Conservation (phyloP, 2,113 vertebrate genomes). For the Platichthys flesus region DNA sequence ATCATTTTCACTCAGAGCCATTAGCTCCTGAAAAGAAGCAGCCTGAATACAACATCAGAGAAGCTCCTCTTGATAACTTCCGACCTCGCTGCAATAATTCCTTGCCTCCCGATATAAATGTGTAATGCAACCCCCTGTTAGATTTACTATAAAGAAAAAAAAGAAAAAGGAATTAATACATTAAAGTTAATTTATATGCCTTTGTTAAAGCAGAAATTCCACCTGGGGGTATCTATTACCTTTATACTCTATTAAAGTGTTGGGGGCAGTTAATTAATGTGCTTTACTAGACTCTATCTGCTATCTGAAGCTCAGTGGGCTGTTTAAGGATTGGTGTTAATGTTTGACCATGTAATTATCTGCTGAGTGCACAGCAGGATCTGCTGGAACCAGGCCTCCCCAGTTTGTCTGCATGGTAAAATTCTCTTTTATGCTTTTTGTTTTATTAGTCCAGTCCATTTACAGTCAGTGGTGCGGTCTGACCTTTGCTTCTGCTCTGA, state of each 20-base stretch:
- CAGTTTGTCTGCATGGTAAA: background rate
- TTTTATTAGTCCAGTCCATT: background rate
- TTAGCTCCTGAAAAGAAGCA: constrained; percentile 39
- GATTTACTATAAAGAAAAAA: constrained; percentile 50
- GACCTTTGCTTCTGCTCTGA: constrained; percentile 29
- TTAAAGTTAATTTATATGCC: constrained; percentile 57
- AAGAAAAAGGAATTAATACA: constrained; percentile 35
- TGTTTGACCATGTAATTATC: constrained; percentile 47
- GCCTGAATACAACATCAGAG: background rate
- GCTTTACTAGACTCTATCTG: constrained; percentile 25
- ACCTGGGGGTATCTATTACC: constrained; percentile 50
- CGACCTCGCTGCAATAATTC: constrained; percentile 43
- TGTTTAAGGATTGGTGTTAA: constrained; percentile 25
- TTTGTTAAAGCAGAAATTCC: constrained; percentile 47
- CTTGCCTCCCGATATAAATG: background rate
- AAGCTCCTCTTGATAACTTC: background rate
- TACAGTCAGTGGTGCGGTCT: constrained; percentile 17
- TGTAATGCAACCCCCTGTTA: constrained; percentile 33
- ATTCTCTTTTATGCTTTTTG: background rate
- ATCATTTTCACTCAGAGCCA: constrained; percentile 29
- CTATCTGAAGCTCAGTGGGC: constrained; percentile 26
- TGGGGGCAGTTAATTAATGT: constrained; percentile 44
- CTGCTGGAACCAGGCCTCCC: background rate
- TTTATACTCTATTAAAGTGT: constrained; percentile 39
- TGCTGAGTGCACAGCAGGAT: constrained; percentile 9